Percentiles rank a stretch among this genome's conserved stretches.
These are phyloP conservation scores for Hirtodrosophila alboralis DNA, from an alignment of 2,888 invertebrate species.

Conservation along the genomic window DNA sequence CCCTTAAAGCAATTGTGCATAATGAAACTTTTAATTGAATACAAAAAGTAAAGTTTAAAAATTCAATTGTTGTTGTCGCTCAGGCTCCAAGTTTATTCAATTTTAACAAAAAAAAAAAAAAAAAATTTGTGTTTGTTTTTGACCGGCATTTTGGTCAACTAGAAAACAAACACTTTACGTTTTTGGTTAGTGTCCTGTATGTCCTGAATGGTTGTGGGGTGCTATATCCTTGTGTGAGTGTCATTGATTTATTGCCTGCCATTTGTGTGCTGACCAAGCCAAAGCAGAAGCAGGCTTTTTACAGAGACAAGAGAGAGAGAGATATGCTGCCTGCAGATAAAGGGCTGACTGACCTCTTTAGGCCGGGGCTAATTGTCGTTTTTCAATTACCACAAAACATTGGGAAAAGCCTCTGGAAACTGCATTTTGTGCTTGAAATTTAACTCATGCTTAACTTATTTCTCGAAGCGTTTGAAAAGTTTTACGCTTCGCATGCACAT, in stretches of 20 bases:
- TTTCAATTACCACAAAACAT: slow-evolving; percentile 65
- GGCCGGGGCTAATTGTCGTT: slow-evolving; percentile 70
- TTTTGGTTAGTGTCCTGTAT: slow-evolving; percentile 19
- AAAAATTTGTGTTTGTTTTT: slow-evolving; percentile 33
- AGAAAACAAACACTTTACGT: slow-evolving; percentile 48
- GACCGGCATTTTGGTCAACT: slow-evolving; percentile 35
- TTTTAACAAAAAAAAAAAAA: no score
- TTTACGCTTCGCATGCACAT: slow-evolving; percentile 55
- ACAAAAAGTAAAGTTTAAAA: neutral
- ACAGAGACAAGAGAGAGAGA: no score
- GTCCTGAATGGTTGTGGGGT: slow-evolving; percentile 13
- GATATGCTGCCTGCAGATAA: slow-evolving; percentile 54
- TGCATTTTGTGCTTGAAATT: slow-evolving; percentile 38
- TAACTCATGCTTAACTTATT: slow-evolving; percentile 49
- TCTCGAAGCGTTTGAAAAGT: slow-evolving; percentile 51
- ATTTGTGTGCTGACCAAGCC: slow-evolving; percentile 49
- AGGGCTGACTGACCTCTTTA: slow-evolving; percentile 53
- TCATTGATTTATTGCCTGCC: slow-evolving; percentile 73
- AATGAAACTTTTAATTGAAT: slow-evolving; percentile 1
- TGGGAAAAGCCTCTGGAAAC: slow-evolving; percentile 21
- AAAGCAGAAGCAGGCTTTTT: slow-evolving; percentile 42
- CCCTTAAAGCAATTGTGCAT: neutral
- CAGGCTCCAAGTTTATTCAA: slow-evolving; percentile 2
- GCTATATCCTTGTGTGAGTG: slow-evolving; percentile 35
- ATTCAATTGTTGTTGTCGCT: neutral